Evolutionary conservation across 2,888 invertebrate species (phyloP), one percentile per base, ranked within the genome.

Genomic region (Orgyia antiqua): DNA sequence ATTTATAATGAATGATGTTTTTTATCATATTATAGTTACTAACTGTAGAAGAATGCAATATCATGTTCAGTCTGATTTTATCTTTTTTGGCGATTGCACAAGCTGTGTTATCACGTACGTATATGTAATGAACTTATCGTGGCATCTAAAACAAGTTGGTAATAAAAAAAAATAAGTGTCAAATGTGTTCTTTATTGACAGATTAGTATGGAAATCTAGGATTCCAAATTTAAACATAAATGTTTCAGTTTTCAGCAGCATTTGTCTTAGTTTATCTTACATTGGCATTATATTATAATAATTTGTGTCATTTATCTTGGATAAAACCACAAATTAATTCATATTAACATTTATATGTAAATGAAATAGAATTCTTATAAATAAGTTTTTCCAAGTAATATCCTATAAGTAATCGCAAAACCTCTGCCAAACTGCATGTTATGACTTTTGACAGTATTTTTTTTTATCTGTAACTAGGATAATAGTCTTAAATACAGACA

Each of bases 141-240:
- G n/a, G n/a, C n/a, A n/a, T n/a, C n/a, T n/a, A n/a, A n/a, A n/a
- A n/a, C n/a, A n/a, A n/a, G n/a, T n/a, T n/a, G n/a, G n/a, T n/a
- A n/a, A 25, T 19, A 19, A 35, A 27, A 24, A 24, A 13, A n/a
- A 36, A 13, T 17, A n/a, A n/a, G n/a, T 15, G 24, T 31, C 27
- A 13, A 31, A 31, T 31, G 20, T 27, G 27, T 23, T 31, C 27
- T 30, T 31, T 35, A 35, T 31, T 31, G 36, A 20, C 24, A 24
- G 31, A 25, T 31, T 12, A 25, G 27, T 24, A 31, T 24, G 24
- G 31, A 25, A 28, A 25, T 18, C 27, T 11, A 4, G 13, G 12
- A 10, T 28, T 20, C 19, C 3, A 29, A 28, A 24, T 24, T 20
- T 10, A 20, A 29, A 24, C n/a, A n/a, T n/a, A n/a, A n/a, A n/a